Evolutionary conservation across 1,140 invertebrate species (phyloP), one percentile per base, ranked within the genome.

Genomic region (Cyclargus thomasi): DNA sequence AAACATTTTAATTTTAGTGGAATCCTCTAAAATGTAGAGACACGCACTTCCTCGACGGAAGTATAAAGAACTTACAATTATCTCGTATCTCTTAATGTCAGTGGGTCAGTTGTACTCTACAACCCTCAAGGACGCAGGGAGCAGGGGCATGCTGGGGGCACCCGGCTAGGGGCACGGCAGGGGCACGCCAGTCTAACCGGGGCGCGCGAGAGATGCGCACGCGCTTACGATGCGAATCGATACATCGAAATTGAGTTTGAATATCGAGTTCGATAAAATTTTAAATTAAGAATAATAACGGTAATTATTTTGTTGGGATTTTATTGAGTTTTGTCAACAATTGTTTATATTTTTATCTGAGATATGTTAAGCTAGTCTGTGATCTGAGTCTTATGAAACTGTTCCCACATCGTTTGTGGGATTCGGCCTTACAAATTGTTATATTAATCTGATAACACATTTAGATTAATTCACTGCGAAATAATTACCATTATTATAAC

Each of bases 371-470:
- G 0, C 16, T 62, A n/a, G 21, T 14, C 21, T 1, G 23, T 62
- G 59, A 16, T 62, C 21, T 62, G n/a, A 5, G 21, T 62, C 59
- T 62, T 5, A 63, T 7, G 20, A 63, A 35, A 36, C 22, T 63
- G 35, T 63, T 63, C 22, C 62, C 29, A 59, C 55, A 59, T 55
- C 17, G 18, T 21, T 18, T 59, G 55, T 59, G 55, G 55, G 18
- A 63, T 8, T 17, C 23, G 16, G 23, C 62, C 62, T 35, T 63
- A 63, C 62, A 22, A 17, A 17, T 55, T 55, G 53, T 55, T 20
- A 22, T 16, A 20, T 21, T 20, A 21, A 59, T 59, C 18, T 59
- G 18, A 20, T 59, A 59, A 59, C 55, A 11, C 53, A 55, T 20
- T 21, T 20, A 11, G 10, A 59, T 59, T 59, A 11, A 59, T 11